Evolutionary conservation across 2,113 vertebrate genomes (phyloP), one percentile per base, ranked within the genome.

Genomic region (Chaetodon trifascialis): DNA sequence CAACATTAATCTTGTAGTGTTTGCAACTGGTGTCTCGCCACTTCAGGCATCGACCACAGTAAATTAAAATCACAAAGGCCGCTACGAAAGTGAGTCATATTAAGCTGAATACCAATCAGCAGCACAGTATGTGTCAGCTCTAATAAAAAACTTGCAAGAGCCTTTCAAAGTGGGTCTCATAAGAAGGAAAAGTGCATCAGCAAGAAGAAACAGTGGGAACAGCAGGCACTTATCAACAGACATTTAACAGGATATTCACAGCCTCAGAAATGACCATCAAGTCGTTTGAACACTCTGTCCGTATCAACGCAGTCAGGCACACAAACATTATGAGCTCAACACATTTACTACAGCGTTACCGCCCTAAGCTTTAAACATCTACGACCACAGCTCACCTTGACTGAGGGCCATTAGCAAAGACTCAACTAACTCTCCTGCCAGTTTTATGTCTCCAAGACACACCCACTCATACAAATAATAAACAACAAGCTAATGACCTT

Each of bases 401-500:
- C 68, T 59, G 62, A 69, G 76, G 34, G 56, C 73, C 65, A 56
- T 65, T 65, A 63, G 44, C 17, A 64, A 56, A 84, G 36, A 76
- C 38, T 84, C 62, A 80, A 4, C 73, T 54, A 73, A 77, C 42
- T 23, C 65, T 44, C 52, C 54, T 73, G 69, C 21, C 44, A 56
- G 25, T 70, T 71, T 64, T 36, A 17, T n/a, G 52, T 79, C 56
- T 62, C 21, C 14, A 52, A 78, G 71, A 75, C 46, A 52, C 77
- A 25, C 74, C 84, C 82, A 86, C 78, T 82, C 63, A 17, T 5
- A 38, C 19, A 67, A 25, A 64, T 25, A 86, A 64, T 25, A 86
- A 74, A 85, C 42, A 82, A 84, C 49, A 67, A 66, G n/a, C 49
- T 55, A 56, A 76, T 79, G 52, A 73, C 68, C 71, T 73, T 63